Base-by-base conservation (phyloP, 2,888 invertebrate species). In the Drosophila acutilabella region DNA sequence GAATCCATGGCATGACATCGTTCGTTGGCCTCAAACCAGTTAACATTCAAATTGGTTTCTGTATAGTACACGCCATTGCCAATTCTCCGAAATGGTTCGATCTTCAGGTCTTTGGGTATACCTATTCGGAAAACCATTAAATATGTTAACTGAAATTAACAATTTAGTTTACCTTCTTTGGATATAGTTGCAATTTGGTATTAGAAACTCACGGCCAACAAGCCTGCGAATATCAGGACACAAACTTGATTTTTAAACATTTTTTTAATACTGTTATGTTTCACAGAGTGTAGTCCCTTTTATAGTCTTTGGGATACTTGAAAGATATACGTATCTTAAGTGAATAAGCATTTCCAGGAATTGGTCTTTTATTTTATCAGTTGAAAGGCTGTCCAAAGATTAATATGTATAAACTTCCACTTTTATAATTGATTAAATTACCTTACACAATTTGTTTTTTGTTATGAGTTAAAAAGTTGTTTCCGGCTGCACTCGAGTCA, bases 1-100 rank as follows among this genome's bases (percentile, higher is more conserved):
- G 50, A 16, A 36, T 36, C 18, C 33, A 18, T 36, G 1, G 11
- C 18, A 36, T 36, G 18, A 50, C 50, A 50, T 36, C 50, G 1
- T 18, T 36, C 50, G 13, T 36, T 36, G 5, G 50, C 50, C 7
- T 18, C 13, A 36, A 36, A 50, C 50, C 36, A 50, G 18, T 36
- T 50, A 11, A 13, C 13, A 2, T 1, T 1, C 4, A 36, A 33
- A 18, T 18, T 3, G 7, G 16, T 33, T 50, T 20, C 13, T 11
- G 36, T 36, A 13, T 50, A 50, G 14, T 50, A 50, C 11, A 33
- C 7, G 4, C 13, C 36, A 2, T 50, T 36, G 4, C 18, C n/a
- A 20, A 50, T 13, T 30, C 13, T 36, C 8, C 11, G 1, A 50
- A 50, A 50, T 0, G 36, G 50, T n/a, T 48, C 7, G n/a, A 16